Conservation (phyloP, 1,140 invertebrate species). For the Pygmarrhopalites habei region DNA sequence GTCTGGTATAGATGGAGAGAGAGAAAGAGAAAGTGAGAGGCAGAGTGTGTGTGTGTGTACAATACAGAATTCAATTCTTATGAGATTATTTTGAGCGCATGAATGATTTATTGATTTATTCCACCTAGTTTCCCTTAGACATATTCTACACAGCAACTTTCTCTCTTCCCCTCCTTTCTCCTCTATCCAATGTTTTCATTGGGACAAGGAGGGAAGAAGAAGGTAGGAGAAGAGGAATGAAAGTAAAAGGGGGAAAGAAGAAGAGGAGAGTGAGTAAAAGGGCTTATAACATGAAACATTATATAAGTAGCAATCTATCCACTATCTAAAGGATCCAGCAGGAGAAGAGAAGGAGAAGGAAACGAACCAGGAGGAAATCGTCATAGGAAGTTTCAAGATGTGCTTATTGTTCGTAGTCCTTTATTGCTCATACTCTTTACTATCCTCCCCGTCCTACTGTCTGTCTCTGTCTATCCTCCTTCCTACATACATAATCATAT, state of each 20-base stretch:
- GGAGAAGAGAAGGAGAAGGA: conserved; percentile 9
- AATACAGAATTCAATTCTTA: no score
- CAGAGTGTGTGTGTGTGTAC: no score
- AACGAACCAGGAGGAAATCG: conserved; percentile 22
- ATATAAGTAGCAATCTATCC: no score
- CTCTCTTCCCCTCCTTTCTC: no score
- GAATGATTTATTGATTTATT: background rate
- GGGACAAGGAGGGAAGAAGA: background rate
- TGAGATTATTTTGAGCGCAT: background rate
- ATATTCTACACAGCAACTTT: no score
- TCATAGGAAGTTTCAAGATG: conserved; percentile 22
- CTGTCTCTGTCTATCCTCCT: no score
- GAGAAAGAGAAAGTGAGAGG: background rate
- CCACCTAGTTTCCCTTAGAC: background rate
- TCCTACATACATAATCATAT: no score
- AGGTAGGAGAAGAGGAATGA: conserved; percentile 9
- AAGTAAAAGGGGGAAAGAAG: background rate
- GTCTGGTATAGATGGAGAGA: background rate
- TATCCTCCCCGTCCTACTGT: no score
- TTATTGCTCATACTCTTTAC: background rate
- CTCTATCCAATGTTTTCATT: background rate
- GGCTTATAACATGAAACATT: no score
- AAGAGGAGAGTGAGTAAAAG: no score
- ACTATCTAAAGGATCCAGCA: background rate
- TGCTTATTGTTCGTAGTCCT: conserved; percentile 26